These are phyloP conservation scores for Mus spicilegus DNA, from an alignment of 2,113 vertebrate genomes.

Conservation along the genomic window DNA sequence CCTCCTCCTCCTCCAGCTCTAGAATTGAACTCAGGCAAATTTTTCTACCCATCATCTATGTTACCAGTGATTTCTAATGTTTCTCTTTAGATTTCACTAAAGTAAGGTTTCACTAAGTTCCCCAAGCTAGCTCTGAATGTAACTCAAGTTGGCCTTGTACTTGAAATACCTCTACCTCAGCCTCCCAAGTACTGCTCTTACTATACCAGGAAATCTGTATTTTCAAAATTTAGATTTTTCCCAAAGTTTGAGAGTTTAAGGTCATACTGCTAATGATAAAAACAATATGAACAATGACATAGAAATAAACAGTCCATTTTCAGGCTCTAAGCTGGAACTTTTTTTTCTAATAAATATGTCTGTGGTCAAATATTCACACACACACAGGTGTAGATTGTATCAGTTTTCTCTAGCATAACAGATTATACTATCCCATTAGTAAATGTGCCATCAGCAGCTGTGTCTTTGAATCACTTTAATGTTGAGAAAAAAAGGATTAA, in stretches of 20 bases:
- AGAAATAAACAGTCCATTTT: not conserved
- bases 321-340: not conserved
- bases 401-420: not conserved
- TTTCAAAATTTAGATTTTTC: not conserved
- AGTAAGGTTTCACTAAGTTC: not conserved
- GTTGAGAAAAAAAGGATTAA: conserved; percentile 2
- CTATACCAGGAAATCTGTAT: too few relatives aligned
- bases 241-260: not conserved
- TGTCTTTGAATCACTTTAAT: not conserved
- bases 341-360: not conserved
- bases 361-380: not conserved
- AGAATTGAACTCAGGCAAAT: not conserved
- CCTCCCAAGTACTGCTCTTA: not conserved
- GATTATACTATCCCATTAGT: not conserved
- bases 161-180: not conserved
- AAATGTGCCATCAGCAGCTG: not conserved
- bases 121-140: not conserved
- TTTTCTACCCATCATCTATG: too few relatives aligned
- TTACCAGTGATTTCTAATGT: not conserved
- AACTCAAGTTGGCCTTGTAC: not conserved
- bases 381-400: not conserved
- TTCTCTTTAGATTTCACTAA: not conserved
- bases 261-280: not conserved
- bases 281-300: not conserved
- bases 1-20: not conserved